Base-by-base conservation (phyloP, 2,797 vertebrate species). In the Thaleichthys pacificus region DNA sequence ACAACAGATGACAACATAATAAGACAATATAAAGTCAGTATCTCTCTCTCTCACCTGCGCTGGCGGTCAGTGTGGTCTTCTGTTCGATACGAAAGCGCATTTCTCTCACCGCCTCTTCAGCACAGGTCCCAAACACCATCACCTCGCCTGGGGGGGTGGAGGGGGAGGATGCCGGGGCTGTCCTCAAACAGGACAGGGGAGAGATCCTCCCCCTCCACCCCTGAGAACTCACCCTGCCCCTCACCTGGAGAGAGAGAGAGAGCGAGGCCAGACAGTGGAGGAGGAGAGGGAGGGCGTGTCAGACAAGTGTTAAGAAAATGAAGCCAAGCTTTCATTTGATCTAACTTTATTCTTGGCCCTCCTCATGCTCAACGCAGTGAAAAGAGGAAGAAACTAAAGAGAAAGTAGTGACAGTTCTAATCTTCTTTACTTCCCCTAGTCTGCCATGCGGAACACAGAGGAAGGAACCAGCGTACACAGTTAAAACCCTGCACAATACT, bases 1-100 rank as follows among this genome's bases (percentile, higher is more conserved):
- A 17, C n/a, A 56, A 56, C 7, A 56, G 4, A 5, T 5, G 5
- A n/a, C 19, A n/a, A 56, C 42, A 56, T 56, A 17, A 6, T n/a
- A 56, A n/a, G 51, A 17, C 19, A 56, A 56, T n/a, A 17, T 47
- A 14, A 8, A 56, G 51, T 56, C 51, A 17, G 15, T 56, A 17
- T 56, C 51, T 56, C 19, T 56, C 51, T 71, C 47, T 11, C 63
- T 86, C 63, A 99, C 97, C 98, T 91, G 98, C 97, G 81, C 98
- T 99, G 75, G 98, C 97, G 66, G 98, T 99, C 79, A 99, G 87
- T 7, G 77, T 89, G 32, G 96, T 99, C 91, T 95, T 97, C 87
- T 97, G 96, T 84, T 99, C 93, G 66, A 99, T 97, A 61, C 94
- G 95, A 85, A 98, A 99, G 61, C 98, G 96, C 93, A 99, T 98